phyloP scores from a whole-genome alignment of 2,888 invertebrate genomes.

The Platypus cylindrus region DNA sequence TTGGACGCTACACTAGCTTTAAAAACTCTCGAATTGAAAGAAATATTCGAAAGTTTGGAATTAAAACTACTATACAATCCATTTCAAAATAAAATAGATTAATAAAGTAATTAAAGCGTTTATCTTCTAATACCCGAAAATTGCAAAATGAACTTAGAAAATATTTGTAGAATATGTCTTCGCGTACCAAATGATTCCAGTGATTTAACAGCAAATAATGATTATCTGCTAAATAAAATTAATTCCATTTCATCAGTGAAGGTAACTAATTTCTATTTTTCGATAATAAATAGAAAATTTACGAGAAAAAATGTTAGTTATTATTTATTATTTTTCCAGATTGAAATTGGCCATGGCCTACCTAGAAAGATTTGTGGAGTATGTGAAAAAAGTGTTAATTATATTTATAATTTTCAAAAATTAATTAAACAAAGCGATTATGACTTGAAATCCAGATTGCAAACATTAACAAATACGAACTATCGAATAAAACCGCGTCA shows the following conservation, averaged over 20 bases:
- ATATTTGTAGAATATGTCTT: conserved; percentile 22
- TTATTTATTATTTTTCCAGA: conserved; percentile 17
- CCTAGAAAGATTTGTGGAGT: conserved; percentile 24
- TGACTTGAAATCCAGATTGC: conserved; percentile 18
- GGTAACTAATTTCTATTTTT: no score
- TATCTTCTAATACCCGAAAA: no score
- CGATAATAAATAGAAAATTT: no score
- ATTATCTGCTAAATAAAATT: conserved; percentile 21
- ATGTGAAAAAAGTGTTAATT: conserved; percentile 23
- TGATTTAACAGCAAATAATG: conserved; percentile 15
- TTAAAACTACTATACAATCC: no score
- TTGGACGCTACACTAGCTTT: no score
- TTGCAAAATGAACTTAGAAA: conserved; percentile 10
- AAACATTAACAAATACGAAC: conserved; percentile 15
- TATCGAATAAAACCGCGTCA: conserved; percentile 12
- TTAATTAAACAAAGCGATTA: conserved; percentile 22
- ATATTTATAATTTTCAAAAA: conserved; percentile 24
- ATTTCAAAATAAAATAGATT: no score
- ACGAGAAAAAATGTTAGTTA: no score
- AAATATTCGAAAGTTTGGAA: no score
- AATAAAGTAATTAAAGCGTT: no score
- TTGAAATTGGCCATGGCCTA: conserved; percentile 15
- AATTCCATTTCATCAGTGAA: conserved; percentile 22
- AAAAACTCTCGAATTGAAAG: no score
- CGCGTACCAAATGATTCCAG: conserved; percentile 16